phyloP scores from a whole-genome alignment of 1,140 invertebrate species.

The Galleria mellonella region DNA sequence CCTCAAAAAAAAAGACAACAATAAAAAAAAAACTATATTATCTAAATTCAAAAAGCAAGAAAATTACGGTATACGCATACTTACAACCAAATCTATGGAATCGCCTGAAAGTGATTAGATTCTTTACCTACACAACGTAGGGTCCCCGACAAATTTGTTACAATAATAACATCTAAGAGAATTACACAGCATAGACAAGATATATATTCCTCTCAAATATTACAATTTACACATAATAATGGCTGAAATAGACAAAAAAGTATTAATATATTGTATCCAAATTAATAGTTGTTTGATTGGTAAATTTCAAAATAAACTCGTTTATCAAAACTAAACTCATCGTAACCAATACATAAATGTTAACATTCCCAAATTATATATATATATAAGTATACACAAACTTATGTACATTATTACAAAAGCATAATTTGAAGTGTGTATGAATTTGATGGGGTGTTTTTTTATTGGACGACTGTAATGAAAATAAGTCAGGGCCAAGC shows the following conservation, averaged over 20 bases:
- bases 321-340: constrained; percentile 3
- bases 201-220: constrained; percentile 6
- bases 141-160: background rate
- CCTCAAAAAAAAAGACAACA: no score
- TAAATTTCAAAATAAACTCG: constrained; percentile 5
- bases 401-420: constrained; percentile 25
- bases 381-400: constrained; percentile 11
- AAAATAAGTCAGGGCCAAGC: no score
- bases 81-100: no score
- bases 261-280: constrained; percentile 1
- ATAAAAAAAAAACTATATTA: no score
- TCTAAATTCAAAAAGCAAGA: no score
- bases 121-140: background rate
- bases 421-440: constrained; percentile 21
- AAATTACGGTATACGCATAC: background rate
- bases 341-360: constrained; percentile 9
- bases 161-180: constrained; percentile 6
- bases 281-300: background rate
- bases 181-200: background rate
- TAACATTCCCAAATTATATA: constrained; percentile 5
- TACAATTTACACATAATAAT: constrained; percentile 7
- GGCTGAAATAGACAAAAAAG: constrained; percentile 25
- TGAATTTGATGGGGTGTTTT: no score
- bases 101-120: background rate
- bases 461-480: no score